phyloP scores from a whole-genome alignment of 35 echinoderm and acorn worm genomes.

The Patiria miniata region DNA sequence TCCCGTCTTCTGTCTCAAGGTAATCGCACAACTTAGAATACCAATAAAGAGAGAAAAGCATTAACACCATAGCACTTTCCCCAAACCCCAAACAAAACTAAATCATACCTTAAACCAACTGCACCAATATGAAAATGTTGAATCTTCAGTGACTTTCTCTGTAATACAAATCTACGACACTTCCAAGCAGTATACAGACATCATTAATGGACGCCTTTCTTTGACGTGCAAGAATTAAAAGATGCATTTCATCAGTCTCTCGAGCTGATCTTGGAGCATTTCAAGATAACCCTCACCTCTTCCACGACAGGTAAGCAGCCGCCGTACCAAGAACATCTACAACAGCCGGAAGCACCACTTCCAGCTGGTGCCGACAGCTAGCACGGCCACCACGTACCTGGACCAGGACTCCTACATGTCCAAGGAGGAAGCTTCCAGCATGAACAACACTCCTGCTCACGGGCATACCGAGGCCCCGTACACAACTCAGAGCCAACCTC shows the following conservation, averaged over 20 bases:
- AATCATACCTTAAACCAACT: too few relatives aligned
- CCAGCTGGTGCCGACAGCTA: constrained; percentile 60
- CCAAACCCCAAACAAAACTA: too few relatives aligned
- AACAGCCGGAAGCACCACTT: constrained; percentile 52
- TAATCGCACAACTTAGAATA: constrained; percentile 26
- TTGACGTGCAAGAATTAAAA: too few relatives aligned
- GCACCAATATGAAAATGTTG: too few relatives aligned
- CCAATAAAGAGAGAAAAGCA: constrained; percentile 15
- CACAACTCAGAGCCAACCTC: background rate
- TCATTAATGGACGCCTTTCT: too few relatives aligned
- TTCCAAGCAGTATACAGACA: too few relatives aligned
- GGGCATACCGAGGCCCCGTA: constrained; percentile 24
- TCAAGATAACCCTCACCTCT: too few relatives aligned
- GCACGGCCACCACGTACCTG: constrained; percentile 30
- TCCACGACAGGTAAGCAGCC: constrained; percentile 9
- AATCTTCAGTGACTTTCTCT: too few relatives aligned
- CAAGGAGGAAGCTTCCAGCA: constrained; percentile 6
- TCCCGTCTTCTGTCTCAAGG: constrained; percentile 68
- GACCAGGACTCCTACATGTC: constrained; percentile 4
- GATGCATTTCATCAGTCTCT: too few relatives aligned
- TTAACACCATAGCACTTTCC: constrained; percentile 46
- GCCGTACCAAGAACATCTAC: constrained; percentile 23
- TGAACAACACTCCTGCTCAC: constrained; percentile 10
- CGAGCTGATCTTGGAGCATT: too few relatives aligned
- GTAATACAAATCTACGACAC: too few relatives aligned